phyloP scores from a whole-genome alignment of 2,113 vertebrate genomes.

The Hippocampus mohnikei region DNA sequence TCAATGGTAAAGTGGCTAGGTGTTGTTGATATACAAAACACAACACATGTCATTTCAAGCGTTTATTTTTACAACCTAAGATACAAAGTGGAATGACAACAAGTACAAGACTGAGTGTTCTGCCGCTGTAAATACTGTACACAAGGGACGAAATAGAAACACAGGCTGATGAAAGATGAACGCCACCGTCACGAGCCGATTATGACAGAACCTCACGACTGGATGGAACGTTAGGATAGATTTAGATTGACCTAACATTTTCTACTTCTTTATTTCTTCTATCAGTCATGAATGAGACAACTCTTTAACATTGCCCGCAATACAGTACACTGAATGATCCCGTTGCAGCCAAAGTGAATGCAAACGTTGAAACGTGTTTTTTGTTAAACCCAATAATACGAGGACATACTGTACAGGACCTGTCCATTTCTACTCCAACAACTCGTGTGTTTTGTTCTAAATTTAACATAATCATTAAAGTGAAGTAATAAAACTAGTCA shows the following conservation, averaged over 20 bases:
- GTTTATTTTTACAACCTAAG: conserved; percentile 72
- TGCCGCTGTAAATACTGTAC: not conserved
- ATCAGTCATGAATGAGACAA: not conserved
- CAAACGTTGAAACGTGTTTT: too few relatives aligned
- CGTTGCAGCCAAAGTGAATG: too few relatives aligned
- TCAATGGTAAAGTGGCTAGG: too few relatives aligned
- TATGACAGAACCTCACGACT: conserved; percentile 12
- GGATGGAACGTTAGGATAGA: not conserved
- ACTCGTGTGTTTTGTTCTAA: not conserved
- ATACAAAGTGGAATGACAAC: conserved; percentile 59
- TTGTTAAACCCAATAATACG: too few relatives aligned
- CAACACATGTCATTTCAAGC: conserved; percentile 31
- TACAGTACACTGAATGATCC: not conserved
- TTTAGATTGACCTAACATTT: not conserved
- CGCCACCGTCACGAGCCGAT: not conserved
- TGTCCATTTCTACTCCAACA: not conserved
- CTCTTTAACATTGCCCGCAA: not conserved
- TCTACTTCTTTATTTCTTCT: not conserved
- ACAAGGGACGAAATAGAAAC: conserved; percentile 23
- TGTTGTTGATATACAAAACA: not conserved
- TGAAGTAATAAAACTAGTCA: too few relatives aligned
- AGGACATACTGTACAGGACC: too few relatives aligned
- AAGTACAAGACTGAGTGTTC: conserved; percentile 13
- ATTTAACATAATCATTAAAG: too few relatives aligned
- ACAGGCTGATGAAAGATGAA: conserved; percentile 17